A percentile compares a stretch with the other conserved stretches of the same genome.
Conservation (phyloP, 1,140 invertebrate species). For the Adelges cooleyi region DNA sequence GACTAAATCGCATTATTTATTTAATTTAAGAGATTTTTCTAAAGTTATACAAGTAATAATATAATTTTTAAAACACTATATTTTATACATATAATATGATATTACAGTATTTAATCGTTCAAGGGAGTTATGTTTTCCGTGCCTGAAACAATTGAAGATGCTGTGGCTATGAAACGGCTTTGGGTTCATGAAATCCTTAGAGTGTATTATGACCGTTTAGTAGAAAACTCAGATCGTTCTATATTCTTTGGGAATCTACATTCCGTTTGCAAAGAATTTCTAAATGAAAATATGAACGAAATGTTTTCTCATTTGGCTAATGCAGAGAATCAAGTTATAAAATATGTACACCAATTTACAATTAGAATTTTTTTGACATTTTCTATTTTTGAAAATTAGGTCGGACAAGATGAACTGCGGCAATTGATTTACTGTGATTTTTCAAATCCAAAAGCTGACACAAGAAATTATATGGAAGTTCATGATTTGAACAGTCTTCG, state of each 20-base stretch:
- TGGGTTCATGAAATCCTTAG: slow-evolving; percentile 91
- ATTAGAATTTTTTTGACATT: no score
- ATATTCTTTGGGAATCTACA: slow-evolving; percentile 60
- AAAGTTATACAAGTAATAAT: slow-evolving; percentile 69
- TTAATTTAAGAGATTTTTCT: slow-evolving; percentile 89
- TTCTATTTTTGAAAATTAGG: no score
- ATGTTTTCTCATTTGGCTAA: slow-evolving; percentile 39
- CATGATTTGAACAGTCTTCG: slow-evolving; percentile 68
- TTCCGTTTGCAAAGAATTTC: slow-evolving; percentile 38
- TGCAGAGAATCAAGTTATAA: not conserved
- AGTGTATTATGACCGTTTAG: slow-evolving; percentile 86
- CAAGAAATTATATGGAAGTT: slow-evolving; percentile 78
- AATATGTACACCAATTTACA: not conserved
- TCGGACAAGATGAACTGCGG: slow-evolving; percentile 59
- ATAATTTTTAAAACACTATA: not conserved
- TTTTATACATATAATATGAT: not conserved
- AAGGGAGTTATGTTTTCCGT: slow-evolving; percentile 84
- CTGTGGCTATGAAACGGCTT: slow-evolving; percentile 76
- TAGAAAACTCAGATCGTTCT: slow-evolving; percentile 65
- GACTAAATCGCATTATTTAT: slow-evolving; percentile 85
- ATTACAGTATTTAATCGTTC: slow-evolving; percentile 20
- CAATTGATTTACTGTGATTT: slow-evolving; percentile 92
- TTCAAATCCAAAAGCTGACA: slow-evolving; percentile 82
- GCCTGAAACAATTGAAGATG: slow-evolving; percentile 78
- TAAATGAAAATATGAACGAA: slow-evolving; percentile 44